phyloP scores from a whole-genome alignment of 2,888 invertebrate species.

The Ophraella communa region DNA sequence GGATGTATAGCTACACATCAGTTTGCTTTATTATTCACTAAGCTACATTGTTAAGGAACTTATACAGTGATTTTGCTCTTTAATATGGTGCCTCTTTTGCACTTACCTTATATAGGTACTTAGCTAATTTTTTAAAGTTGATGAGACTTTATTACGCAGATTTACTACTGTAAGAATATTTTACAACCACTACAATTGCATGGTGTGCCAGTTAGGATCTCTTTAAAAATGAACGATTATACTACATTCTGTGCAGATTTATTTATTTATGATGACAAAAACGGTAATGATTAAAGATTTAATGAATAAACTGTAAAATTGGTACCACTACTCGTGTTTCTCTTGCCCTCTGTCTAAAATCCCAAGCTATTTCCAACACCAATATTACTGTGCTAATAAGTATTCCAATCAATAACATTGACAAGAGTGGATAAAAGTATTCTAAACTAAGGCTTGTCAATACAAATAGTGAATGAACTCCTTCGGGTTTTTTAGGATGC shows the following conservation, averaged over 20 bases:
- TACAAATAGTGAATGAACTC: slow-evolving; percentile 43
- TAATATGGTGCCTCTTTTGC: too few species aligned
- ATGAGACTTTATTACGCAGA: too few species aligned
- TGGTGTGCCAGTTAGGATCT: too few species aligned
- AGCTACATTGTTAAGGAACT: too few species aligned
- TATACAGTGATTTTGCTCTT: too few species aligned
- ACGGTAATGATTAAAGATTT: neutral
- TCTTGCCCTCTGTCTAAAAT: neutral
- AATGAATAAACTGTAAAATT: neutral
- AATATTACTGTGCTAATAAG: slow-evolving; percentile 45
- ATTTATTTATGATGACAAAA: neutral
- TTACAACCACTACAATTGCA: too few species aligned
- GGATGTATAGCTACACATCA: too few species aligned
- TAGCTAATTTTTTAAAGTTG: too few species aligned
- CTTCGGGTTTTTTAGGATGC: slow-evolving; percentile 52
- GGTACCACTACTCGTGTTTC: neutral
- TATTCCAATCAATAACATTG: slow-evolving; percentile 46
- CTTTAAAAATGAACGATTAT: too few species aligned
- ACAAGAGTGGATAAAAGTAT: slow-evolving; percentile 51
- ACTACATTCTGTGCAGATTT: neutral
- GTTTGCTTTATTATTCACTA: too few species aligned
- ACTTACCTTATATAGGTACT: too few species aligned
- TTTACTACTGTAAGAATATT: too few species aligned
- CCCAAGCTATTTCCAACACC: neutral
- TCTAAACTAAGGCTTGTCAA: slow-evolving; percentile 46